Conservation (phyloP, 2,797 vertebrate genomes). For the Peromyscus aztecus region DNA sequence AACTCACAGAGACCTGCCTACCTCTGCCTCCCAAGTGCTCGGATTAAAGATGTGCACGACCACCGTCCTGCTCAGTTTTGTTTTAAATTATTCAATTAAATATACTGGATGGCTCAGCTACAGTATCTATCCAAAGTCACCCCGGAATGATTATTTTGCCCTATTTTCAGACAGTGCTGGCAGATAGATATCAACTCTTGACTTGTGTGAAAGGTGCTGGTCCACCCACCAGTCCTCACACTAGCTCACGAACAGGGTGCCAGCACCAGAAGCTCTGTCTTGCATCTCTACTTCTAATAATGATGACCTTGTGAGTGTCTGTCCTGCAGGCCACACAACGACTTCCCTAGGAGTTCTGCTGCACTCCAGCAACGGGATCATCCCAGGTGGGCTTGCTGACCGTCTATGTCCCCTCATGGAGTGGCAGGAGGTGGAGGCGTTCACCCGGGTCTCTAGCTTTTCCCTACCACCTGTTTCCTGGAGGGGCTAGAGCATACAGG, state of each 20-base stretch:
- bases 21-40: not conserved
- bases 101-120: not conserved
- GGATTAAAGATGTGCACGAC: not conserved
- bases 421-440: not conserved
- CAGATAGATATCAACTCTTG: not conserved
- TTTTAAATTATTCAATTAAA: constrained; percentile 21
- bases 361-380: too few species aligned
- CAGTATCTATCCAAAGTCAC: not conserved
- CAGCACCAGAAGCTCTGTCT: not conserved
- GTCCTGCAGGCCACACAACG: not conserved
- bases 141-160: constrained; percentile 26
- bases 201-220: constrained; percentile 4
- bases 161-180: constrained; percentile 42
- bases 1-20: not conserved
- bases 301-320: not conserved
- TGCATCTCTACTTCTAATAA: constrained; percentile 39
- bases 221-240: not conserved
- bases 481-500: not conserved
- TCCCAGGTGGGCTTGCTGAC: not conserved
- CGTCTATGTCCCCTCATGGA: not conserved
- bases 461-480: not conserved
- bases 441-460: not conserved
- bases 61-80: not conserved
- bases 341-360: not conserved
- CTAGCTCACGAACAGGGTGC: not conserved